Conservation (phyloP, 2,113 vertebrate species). For the Podocnemis expansa region DNA sequence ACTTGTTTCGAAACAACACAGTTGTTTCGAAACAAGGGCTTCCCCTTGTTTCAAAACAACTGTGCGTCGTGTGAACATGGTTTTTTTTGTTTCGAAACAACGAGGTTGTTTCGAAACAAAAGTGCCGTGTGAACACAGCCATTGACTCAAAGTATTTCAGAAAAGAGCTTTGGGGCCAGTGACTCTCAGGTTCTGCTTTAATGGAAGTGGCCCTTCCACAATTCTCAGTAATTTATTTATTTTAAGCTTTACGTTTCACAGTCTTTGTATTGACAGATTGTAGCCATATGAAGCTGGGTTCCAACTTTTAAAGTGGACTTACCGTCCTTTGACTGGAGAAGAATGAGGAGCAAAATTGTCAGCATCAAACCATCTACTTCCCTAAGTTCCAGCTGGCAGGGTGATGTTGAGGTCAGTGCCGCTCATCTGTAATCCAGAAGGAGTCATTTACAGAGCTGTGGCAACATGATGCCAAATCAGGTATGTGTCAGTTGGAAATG, state of each 20-base stretch:
- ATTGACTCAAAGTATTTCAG: not conserved
- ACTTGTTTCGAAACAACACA: too few species aligned
- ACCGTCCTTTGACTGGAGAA: not conserved
- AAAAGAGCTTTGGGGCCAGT: not conserved
- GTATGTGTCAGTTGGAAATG: not conserved
- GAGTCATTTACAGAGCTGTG: too few species aligned
- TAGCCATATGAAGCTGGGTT: not conserved
- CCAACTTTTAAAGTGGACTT: not conserved
- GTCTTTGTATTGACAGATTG: not conserved
- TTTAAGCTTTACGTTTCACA: not conserved
- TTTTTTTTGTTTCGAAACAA: too few species aligned
- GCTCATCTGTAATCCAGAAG: not conserved
- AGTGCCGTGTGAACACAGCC: too few species aligned
- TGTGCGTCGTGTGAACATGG: too few species aligned
- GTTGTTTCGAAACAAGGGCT: too few species aligned
- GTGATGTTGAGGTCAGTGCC: not conserved
- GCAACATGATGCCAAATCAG: not conserved
- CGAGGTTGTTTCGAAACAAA: too few species aligned
- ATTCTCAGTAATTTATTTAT: not conserved
- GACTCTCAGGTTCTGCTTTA: not conserved
- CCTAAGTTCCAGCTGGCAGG: rapidly evolving
- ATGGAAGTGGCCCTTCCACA: not conserved
- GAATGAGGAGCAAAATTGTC: not conserved
- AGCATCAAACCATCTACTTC: not conserved
- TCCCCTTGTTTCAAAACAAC: too few species aligned